phyloP scores from a whole-genome alignment of 2,888 invertebrate species.

The Mythimna albipuncta region DNA sequence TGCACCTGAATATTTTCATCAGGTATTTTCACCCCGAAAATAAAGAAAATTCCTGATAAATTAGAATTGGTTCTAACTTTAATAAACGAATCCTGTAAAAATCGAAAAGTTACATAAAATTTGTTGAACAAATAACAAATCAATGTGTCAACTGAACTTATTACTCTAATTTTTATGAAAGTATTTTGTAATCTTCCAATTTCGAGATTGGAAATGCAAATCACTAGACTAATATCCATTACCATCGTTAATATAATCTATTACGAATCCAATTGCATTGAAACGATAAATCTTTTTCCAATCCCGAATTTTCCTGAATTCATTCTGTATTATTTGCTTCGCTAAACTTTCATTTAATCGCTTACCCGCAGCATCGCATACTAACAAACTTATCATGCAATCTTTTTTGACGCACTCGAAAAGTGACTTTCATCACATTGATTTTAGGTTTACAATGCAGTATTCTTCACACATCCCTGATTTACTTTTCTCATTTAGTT shows the following conservation, averaged over 20 bases:
- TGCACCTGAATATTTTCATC: too few relatives aligned
- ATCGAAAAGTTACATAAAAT: too few relatives aligned
- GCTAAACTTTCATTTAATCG: constrained; percentile 66
- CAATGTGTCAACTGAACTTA: too few relatives aligned
- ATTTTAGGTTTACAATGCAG: neutral
- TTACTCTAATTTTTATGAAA: too few relatives aligned
- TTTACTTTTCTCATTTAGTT: neutral
- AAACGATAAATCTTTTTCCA: constrained; percentile 53
- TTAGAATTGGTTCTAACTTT: too few relatives aligned
- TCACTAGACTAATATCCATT: constrained; percentile 19
- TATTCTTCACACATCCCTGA: neutral
- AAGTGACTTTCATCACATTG: neutral
- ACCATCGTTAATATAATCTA: constrained; percentile 7
- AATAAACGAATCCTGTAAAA: too few relatives aligned
- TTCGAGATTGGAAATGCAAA: constrained; percentile 5
- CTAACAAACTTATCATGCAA: constrained; percentile 54
- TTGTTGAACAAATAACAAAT: too few relatives aligned
- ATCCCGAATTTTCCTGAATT: constrained; percentile 45
- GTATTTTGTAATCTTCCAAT: neutral
- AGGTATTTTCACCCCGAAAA: too few relatives aligned
- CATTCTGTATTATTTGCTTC: constrained; percentile 50
- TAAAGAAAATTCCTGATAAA: too few relatives aligned
- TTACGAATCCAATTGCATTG: constrained; percentile 39
- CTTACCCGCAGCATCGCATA: constrained; percentile 53
- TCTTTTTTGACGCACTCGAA: constrained; percentile 39